Evolutionary conservation across 2,888 invertebrate genomes (phyloP), one percentile per base, ranked within the genome.

Genomic region (Brenthis hecate): DNA sequence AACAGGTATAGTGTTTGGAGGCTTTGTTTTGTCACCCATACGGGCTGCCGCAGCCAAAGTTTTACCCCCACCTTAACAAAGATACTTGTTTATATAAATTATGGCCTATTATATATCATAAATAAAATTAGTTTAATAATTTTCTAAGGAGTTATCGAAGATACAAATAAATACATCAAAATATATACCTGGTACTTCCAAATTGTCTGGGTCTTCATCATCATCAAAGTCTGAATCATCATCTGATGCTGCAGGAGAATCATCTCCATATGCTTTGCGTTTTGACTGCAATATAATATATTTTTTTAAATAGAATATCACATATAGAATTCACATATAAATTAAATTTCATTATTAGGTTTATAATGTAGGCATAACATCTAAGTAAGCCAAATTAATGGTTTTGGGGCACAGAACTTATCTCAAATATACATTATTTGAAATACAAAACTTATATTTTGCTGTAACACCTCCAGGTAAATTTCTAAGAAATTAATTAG

Each of bases 201-300:
- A 96, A 91, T 96, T 97, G 87, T 98, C 98, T 68, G 98, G 98
- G 93, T 98, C 98, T 78, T 97, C 97, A 85, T 97, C 97, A 79
- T 97, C 97, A 83, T 96, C 97, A 81, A 97, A 97, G 84, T 97
- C 97, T 50, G 93, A 93, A 70, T 91, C 92, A 67, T 91, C 93
- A 67, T 92, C 93, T 1, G 92, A 92, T 1, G 87, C 88, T 58
- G 92, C 87, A 51, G 92, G 91, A 28, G 92, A 90, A 74, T 85
- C 88, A 56, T 88, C 86, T 51, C 85, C 86, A 75, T 83, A 91
- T 19, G 82, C 81, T 55, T 81, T 81, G 63, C 89, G 84, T 80
- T 91, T 91, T 77, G 92, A 91, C 92, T 92, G 76, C 56, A 81
- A 82, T 54, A 56, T 14, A 19, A 53, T 13, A 55, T 13, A 53